Evolutionary conservation across 2,113 vertebrate species (phyloP), one percentile per base, ranked within the genome.

Genomic region (Microcebus griseorufus): DNA sequence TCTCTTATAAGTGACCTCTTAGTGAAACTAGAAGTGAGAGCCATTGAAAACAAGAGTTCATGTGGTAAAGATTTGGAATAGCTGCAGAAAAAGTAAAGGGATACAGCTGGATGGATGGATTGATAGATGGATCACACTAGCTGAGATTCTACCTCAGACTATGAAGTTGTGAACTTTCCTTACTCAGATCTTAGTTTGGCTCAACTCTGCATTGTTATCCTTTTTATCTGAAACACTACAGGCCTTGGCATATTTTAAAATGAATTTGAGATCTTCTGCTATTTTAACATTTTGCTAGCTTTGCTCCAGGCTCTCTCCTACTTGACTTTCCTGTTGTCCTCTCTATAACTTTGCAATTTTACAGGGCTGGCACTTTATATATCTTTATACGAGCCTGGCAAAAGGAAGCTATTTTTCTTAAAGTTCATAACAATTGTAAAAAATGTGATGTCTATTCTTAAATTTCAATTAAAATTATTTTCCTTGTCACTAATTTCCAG

Each of bases 381-480:
- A 88, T 78, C 58, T 42, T 51, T 37, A 65, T 22, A 82, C 4
- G 76, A 80, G 11, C 9, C 42, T 83, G 16, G 14, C 76, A 75
- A 79, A 96, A 91, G 12, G 17, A 90, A 90, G 39, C 51, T 83
- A 72, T 93, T 84, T 93, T 84, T 69, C 53, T 80, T n/a, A 64
- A 1, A 39, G 69, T 60, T 93, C 3, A 39, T 39, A 86, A 67
- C 48, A 95, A 75, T 37, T 27, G 2, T 55, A 87, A 45, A 75
- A 88, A 95, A 58, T 42, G 29, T 89, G 32, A 85, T n/a, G 32
- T 88, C 69, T 69, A 76, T 34, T 89, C 60, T 42, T 67, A 87
- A 69, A 72, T 90, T 72, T 93, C 55, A 76, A 90, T 80, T 90
- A 89, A 60, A 93, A 81, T 96, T 89, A 90, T 82, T 92, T 88